Conservation (phyloP, 2,888 invertebrate genomes). For the Osmoderma eremita region DNA sequence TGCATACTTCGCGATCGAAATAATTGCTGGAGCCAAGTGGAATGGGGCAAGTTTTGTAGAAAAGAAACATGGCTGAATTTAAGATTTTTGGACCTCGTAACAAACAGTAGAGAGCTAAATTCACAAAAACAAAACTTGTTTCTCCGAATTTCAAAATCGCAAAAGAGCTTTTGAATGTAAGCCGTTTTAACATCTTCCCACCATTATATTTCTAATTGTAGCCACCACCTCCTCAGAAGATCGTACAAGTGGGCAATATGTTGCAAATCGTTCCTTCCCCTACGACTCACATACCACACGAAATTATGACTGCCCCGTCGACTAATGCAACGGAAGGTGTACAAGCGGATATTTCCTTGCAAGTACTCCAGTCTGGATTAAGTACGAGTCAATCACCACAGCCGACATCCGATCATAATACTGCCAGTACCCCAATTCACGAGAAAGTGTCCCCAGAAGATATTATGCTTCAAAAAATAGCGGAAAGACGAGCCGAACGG, state of each 20-base stretch:
- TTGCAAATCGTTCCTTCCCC: conserved; percentile 69
- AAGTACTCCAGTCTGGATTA: neutral
- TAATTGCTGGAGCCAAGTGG: too few relatives aligned
- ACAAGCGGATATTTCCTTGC: neutral
- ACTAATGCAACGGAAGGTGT: neutral
- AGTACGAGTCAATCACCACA: neutral
- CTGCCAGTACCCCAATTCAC: conserved; percentile 14
- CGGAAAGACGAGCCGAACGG: conserved; percentile 59
- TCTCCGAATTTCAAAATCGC: too few relatives aligned
- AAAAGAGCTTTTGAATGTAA: too few relatives aligned
- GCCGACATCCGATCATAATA: conserved; percentile 17
- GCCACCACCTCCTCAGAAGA: conserved; percentile 49
- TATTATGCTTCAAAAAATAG: conserved; percentile 55
- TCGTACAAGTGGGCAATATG: conserved; percentile 70
- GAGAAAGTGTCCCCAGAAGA: conserved; percentile 52
- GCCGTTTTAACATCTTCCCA: neutral
- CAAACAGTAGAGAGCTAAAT: too few relatives aligned
- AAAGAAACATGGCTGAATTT: too few relatives aligned
- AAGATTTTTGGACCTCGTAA: too few relatives aligned
- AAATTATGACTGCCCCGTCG: conserved; percentile 14
- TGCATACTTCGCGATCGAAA: too few relatives aligned
- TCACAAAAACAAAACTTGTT: too few relatives aligned
- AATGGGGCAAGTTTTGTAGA: too few relatives aligned
- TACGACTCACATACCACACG: conserved; percentile 7
- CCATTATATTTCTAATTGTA: conserved; percentile 10